Percentiles rank a stretch among this genome's conserved stretches.
Evolutionary conservation across 2,113 vertebrate species (phyloP).

Genomic region (Ibidorhyncha struthersii): DNA sequence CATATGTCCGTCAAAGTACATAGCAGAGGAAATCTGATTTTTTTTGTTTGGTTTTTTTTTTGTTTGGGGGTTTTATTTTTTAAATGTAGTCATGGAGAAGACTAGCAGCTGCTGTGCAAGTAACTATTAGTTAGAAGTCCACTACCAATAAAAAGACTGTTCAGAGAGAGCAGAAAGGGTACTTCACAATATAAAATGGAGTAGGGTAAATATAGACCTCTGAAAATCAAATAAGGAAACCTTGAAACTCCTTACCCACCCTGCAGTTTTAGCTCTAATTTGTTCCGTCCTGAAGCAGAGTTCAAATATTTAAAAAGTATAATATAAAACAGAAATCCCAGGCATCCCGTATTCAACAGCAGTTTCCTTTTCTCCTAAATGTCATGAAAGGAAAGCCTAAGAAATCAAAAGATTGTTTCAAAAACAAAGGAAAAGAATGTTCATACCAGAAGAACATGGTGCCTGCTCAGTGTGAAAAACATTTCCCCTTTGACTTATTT

Average conservation of each 20-base stretch:
- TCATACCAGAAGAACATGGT: conserved; percentile 22
- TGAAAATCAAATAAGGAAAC: conserved; percentile 62
- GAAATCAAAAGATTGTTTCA: conserved; percentile 57
- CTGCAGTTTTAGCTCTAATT: conserved; percentile 47
- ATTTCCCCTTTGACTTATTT: conserved; percentile 61
- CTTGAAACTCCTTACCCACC: conserved; percentile 40
- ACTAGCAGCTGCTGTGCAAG: not conserved
- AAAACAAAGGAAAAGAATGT: conserved; percentile 64
- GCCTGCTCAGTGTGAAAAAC: conserved; percentile 30
- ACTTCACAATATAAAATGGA: not conserved
- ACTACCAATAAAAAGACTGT: conserved; percentile 14
- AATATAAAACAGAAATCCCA: conserved; percentile 63
- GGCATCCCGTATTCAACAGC: conserved; percentile 37
- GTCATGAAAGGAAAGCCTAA: conserved; percentile 53
- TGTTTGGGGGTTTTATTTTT: not conserved
- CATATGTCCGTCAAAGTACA: not conserved
- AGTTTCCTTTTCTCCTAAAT: conserved; percentile 60
- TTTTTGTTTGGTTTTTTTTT: not conserved
- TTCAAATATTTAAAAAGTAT: conserved; percentile 59
- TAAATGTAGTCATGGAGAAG: not conserved
- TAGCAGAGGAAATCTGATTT: not conserved
- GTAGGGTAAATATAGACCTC: conserved; percentile 40
- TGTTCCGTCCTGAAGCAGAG: conserved; percentile 47
- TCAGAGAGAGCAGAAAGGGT: conserved; percentile 9
- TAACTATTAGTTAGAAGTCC: not conserved